These are phyloP conservation scores for Pseudoips prasinana DNA, from an alignment of 2,888 invertebrate species.

Conservation along the genomic window DNA sequence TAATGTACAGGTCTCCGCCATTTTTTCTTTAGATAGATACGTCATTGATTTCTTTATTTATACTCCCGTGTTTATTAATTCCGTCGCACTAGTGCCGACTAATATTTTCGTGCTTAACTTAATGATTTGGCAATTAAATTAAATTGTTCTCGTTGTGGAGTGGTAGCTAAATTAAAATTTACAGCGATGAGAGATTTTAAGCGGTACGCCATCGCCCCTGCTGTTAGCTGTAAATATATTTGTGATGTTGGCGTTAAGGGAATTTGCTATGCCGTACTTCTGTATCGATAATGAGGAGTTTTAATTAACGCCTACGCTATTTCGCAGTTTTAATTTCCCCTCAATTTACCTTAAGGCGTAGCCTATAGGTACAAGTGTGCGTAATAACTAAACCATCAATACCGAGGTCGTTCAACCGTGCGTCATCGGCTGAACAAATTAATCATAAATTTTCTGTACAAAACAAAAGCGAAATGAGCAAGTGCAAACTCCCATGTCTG, in stretches of 20 bases:
- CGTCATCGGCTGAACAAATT: conserved; percentile 51
- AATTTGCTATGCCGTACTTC: conserved; percentile 38
- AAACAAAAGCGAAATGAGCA: conserved; percentile 69
- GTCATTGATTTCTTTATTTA: conserved; percentile 76
- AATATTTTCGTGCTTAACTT: conserved; percentile 79
- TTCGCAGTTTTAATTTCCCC: too few relatives aligned
- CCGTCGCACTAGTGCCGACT: conserved; percentile 68
- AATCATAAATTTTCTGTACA: conserved; percentile 68
- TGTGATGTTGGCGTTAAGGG: conserved; percentile 45
- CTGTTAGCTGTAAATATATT: conserved; percentile 40
- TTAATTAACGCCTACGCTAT: conserved; percentile 27
- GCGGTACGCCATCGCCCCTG: conserved; percentile 45
- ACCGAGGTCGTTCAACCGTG: conserved; percentile 46
- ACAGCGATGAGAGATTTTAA: conserved; percentile 67
- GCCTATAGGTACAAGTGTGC: too few relatives aligned
- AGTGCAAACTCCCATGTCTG: conserved; percentile 73
- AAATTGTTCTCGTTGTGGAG: conserved; percentile 77
- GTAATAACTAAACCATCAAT: too few relatives aligned
- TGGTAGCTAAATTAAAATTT: conserved; percentile 78
- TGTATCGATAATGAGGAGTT: conserved; percentile 32
- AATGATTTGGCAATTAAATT: conserved; percentile 82
- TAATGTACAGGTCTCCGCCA: conserved; percentile 71
- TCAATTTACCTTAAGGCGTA: too few relatives aligned
- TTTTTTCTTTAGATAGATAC: conserved; percentile 69
- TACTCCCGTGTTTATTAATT: conserved; percentile 58